Conservation (phyloP, 2,113 vertebrate species). For the Ciconia stormi region DNA sequence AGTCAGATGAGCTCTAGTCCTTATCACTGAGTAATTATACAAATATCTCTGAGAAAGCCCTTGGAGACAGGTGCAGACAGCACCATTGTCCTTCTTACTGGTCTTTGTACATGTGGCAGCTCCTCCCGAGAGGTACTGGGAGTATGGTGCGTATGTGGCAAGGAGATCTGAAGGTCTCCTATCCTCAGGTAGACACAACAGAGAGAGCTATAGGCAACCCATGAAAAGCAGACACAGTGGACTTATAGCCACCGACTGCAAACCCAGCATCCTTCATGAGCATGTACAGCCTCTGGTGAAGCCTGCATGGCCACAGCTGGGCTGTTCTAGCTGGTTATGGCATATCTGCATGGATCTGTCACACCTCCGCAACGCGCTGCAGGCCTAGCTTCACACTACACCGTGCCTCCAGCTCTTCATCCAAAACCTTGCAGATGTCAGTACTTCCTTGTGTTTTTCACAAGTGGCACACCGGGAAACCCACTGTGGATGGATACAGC, state of each 20-base stretch:
- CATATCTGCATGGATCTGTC: not conserved
- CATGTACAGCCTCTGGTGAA: not conserved
- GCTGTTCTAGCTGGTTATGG: not conserved
- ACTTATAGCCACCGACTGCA: not conserved
- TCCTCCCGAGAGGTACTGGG: not conserved
- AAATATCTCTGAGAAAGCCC: not conserved
- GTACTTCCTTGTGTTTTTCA: not conserved
- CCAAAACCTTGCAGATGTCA: not conserved
- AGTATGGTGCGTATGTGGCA: not conserved
- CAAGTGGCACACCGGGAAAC: not conserved
- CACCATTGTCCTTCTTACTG: not conserved
- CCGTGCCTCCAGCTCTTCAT: not conserved
- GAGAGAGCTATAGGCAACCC: not conserved
- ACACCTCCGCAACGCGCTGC: rapidly evolving
- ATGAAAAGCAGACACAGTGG: not conserved
- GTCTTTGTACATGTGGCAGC: not conserved
- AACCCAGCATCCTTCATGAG: not conserved
- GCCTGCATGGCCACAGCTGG: not conserved
- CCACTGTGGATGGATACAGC: not conserved
- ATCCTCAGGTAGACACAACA: not conserved
- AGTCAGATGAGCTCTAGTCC: not conserved
- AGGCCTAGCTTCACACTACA: not conserved
- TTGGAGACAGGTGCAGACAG: not conserved
- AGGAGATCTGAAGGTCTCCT: not conserved
- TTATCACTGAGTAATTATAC: not conserved